phyloP scores from a whole-genome alignment of 2,888 invertebrate genomes.

The Leptopilina myrica region DNA sequence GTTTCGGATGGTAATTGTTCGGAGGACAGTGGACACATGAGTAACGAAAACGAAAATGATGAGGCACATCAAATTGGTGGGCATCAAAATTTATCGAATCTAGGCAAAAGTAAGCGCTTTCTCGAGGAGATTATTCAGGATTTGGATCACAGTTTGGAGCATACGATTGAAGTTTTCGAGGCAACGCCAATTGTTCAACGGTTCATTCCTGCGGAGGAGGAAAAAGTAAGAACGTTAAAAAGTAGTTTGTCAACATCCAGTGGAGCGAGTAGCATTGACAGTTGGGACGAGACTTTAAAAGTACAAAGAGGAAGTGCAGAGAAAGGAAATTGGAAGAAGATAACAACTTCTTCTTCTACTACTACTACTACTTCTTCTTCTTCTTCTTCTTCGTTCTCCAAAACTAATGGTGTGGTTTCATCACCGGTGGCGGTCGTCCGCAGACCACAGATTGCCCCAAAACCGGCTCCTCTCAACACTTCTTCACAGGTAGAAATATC shows the following conservation, averaged over 20 bases:
- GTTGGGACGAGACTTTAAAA: constrained; percentile 61
- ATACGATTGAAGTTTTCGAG: constrained; percentile 66
- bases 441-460: constrained; percentile 54
- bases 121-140: constrained; percentile 67
- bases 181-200: constrained; percentile 62
- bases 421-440: constrained; percentile 11
- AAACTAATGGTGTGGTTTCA: constrained; percentile 32
- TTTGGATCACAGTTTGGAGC: constrained; percentile 63
- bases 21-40: constrained; percentile 90
- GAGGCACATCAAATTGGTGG: constrained; percentile 44
- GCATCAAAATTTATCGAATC: constrained; percentile 58
- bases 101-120: constrained; percentile 63
- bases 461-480: constrained; percentile 13
- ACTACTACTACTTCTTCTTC: not conserved
- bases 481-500: constrained; percentile 33
- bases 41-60: constrained; percentile 82
- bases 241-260: constrained; percentile 60
- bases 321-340: constrained; percentile 22
- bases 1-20: constrained; percentile 83
- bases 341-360: not conserved
- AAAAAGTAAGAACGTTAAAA: constrained; percentile 56
- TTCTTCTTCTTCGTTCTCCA: not conserved
- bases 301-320: constrained; percentile 46
- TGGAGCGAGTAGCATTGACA: constrained; percentile 66
- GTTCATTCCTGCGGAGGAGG: constrained; percentile 55